Conservation (phyloP, 2,888 invertebrate genomes). For the Phlogophora meticulosa region DNA sequence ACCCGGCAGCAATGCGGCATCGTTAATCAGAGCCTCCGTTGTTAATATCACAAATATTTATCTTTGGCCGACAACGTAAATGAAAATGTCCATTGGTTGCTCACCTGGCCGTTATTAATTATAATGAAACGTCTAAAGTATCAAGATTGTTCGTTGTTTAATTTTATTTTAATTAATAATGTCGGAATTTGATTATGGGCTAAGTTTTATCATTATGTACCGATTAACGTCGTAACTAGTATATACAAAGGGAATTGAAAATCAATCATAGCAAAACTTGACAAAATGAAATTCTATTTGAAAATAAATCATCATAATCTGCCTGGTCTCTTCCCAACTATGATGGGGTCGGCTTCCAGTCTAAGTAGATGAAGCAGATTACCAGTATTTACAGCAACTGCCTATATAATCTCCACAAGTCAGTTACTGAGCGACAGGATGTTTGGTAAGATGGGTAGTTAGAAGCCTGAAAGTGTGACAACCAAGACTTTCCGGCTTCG, state of each 20-base stretch:
- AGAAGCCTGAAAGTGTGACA: too few species aligned
- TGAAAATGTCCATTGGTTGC: slow-evolving; percentile 76
- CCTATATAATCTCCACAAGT: too few species aligned
- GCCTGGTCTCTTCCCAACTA: too few species aligned
- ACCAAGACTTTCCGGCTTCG: too few species aligned
- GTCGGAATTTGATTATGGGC: slow-evolving; percentile 9
- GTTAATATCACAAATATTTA: slow-evolving; percentile 85
- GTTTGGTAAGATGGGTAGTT: too few species aligned
- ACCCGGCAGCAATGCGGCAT: slow-evolving; percentile 77
- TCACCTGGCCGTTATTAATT: slow-evolving; percentile 71
- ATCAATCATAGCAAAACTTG: too few species aligned
- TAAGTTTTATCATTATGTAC: slow-evolving; percentile 10
- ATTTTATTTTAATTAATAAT: slow-evolving; percentile 48
- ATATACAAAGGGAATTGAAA: too few species aligned
- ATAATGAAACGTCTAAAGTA: slow-evolving; percentile 61
- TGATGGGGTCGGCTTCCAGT: too few species aligned
- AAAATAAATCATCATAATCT: background rate
- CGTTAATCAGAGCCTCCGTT: slow-evolving; percentile 81
- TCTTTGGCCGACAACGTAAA: slow-evolving; percentile 74
- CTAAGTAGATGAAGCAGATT: too few species aligned
- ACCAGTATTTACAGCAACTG: too few species aligned
- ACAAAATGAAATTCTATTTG: background rate
- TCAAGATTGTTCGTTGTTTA: slow-evolving; percentile 55
- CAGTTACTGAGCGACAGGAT: too few species aligned
- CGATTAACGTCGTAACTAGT: slow-evolving; percentile 1